phyloP scores from a whole-genome alignment of 92 coral and sea anemone species.

The Heteractis magnifica region DNA sequence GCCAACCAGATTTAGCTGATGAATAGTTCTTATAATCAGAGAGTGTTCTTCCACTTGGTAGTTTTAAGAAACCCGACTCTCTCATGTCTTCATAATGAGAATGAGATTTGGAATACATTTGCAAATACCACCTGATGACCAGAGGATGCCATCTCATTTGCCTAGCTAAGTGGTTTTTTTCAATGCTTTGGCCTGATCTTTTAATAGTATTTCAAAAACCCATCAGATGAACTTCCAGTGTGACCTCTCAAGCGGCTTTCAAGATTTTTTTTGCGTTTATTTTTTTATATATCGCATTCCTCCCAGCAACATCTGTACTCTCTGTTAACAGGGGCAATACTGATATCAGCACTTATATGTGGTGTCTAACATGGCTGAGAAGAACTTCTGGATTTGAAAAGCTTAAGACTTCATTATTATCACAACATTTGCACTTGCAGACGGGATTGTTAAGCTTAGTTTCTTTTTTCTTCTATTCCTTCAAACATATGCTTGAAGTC shows the following conservation, averaged over 20 bases:
- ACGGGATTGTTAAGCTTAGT: conserved; percentile 26
- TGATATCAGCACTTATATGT: conserved; percentile 12
- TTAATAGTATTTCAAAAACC: conserved; percentile 40
- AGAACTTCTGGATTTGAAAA: conserved; percentile 36
- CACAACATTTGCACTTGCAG: conserved; percentile 38
- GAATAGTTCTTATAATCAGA: conserved; percentile 55
- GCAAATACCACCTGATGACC: no score
- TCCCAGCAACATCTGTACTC: conserved; percentile 32
- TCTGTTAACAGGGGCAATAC: conserved; percentile 28
- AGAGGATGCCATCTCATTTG: background rate
- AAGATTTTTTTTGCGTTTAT: conserved; percentile 20
- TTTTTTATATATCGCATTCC: conserved; percentile 34
- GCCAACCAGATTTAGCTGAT: conserved; percentile 52
- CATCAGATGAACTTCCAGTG: conserved; percentile 35
- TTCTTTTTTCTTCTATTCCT: conserved; percentile 7
- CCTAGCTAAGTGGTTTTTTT: conserved; percentile 34
- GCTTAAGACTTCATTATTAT: background rate
- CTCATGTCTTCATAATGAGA: conserved; percentile 36
- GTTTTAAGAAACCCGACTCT: conserved; percentile 35
- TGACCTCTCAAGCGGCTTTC: conserved; percentile 44
- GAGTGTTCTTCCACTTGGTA: conserved; percentile 54
- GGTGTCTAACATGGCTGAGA: conserved; percentile 34
- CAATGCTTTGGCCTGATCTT: conserved; percentile 60
- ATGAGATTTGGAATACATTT: conserved; percentile 22
- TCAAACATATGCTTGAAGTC: background rate